Conservation (phyloP, 2,888 invertebrate genomes). For the Glaucopsyche alexis region DNA sequence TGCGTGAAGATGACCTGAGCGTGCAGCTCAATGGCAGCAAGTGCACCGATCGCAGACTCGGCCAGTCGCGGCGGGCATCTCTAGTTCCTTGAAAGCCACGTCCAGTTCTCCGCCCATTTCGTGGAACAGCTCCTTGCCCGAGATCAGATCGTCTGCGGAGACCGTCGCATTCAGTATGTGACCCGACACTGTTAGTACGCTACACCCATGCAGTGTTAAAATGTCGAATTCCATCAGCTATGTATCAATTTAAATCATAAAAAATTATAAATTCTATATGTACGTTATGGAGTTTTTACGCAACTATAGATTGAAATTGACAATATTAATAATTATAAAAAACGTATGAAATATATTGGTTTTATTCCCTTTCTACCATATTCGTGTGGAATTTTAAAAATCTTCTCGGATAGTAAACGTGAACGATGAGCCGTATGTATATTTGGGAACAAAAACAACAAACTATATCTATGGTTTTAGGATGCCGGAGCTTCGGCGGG, state of each 20-base stretch:
- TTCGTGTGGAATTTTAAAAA: too few relatives aligned
- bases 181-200: constrained; percentile 42
- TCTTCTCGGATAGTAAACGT: not conserved
- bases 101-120: constrained; percentile 96
- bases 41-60: constrained; percentile 67
- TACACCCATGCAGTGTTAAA: constrained; percentile 52
- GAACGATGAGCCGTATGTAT: not conserved
- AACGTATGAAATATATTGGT: constrained; percentile 2
- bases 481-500: constrained; percentile 33
- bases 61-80: constrained; percentile 50
- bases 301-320: constrained; percentile 14
- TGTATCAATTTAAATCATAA: constrained; percentile 56
- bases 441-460: constrained; percentile 16
- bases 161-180: constrained; percentile 54
- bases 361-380: not conserved
- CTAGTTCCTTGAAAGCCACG: constrained; percentile 89
- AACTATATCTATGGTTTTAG: constrained; percentile 29
- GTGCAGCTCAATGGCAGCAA: constrained; percentile 63
- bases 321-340: not conserved
- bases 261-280: constrained; percentile 45
- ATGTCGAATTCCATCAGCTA: constrained; percentile 75
- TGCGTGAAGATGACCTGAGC: constrained; percentile 52
- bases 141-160: constrained; percentile 88
- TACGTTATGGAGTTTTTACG: constrained; percentile 13
- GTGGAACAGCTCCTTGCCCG: constrained; percentile 94